Evolutionary conservation across 2,113 vertebrate species (phyloP).

Genomic region (Lichenostomus cassidix): DNA sequence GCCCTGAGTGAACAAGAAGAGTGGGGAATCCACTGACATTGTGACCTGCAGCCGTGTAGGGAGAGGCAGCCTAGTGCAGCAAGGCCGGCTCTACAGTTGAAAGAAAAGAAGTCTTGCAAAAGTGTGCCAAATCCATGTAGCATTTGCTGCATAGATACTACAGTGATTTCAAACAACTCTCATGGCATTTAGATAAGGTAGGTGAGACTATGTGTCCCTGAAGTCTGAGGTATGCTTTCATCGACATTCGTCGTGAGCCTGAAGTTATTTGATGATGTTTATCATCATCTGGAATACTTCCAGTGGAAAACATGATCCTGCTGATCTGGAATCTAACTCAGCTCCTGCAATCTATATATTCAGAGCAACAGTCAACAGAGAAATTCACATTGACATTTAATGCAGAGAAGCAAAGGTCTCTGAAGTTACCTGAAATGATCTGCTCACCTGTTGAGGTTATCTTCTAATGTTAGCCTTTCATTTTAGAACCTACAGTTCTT

Average conservation of each 20-base stretch:
- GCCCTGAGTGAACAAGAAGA: not conserved
- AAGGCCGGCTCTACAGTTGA: not conserved
- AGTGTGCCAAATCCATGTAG: not conserved
- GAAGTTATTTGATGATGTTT: constrained; percentile 37
- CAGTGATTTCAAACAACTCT: not conserved
- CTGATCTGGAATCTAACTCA: constrained; percentile 44
- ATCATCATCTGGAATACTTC: constrained; percentile 31
- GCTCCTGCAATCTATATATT: constrained; percentile 13
- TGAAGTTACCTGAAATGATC: constrained; percentile 18
- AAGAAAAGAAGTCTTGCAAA: not conserved
- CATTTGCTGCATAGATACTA: not conserved
- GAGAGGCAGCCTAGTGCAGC: not conserved
- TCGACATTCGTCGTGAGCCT: not conserved
- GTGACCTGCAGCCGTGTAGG: not conserved
- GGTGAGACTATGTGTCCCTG: not conserved
- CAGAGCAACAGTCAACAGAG: not conserved
- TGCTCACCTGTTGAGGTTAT: constrained; percentile 16
- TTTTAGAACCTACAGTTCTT: not conserved
- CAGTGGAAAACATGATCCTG: constrained; percentile 47
- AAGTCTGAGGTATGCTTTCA: constrained; percentile 11
- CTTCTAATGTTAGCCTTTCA: not conserved
- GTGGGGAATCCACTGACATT: not conserved
- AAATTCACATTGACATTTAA: constrained; percentile 13
- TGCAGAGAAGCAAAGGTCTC: not conserved
- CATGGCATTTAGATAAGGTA: not conserved